Base-by-base conservation (phyloP, 2,888 invertebrate genomes). In the Andricus curvator region DNA sequence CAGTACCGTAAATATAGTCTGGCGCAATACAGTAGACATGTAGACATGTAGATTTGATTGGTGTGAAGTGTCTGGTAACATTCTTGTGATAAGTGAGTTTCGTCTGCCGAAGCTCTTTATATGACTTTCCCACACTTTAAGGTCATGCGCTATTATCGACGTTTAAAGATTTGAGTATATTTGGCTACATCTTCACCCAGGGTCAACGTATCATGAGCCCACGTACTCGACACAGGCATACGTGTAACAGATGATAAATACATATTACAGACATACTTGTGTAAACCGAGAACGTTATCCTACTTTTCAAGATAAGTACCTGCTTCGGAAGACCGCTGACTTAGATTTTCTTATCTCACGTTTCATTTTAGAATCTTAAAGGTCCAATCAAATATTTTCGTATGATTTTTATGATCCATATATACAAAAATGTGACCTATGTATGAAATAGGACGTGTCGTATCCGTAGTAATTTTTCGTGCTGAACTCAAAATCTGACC, bases 1-100 rank as follows among this genome's bases (percentile, higher is more conserved):
- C 41, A 13, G 41, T 13, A 41, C 41, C 41, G 13, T 41, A 41
- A 15, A 15, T 48, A 48, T 48, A 17, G 15, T 48, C 48, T 15
- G 48, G 48, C 17, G 15, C 48, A 15, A 4, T 48, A 48, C 17
- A 15, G 15, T 48, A 48, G 44, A 44, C 44, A 15, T 13, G 44
- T 44, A 44, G 2, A 13, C 44, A 13, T 56, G 20, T n/a, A 56
- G n/a, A 56, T 62, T 62, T 13, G 62, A 62, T 62, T 13, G 22
- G 11, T 62, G 25, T 62, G 62, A 62, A 22, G 25, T 25, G 25
- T 60, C 60, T 62, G 15, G 62, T 62, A 62, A 62, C 62, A 25
- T 62, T 62, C 62, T 25, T 62, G 62, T 62, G 62, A 62, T 62
- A 62, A 62, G 62, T 62, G 62, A 62, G 62, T 62, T 62, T 62